Percentiles rank a stretch among this genome's conserved stretches.
These are phyloP conservation scores for Macaca nemestrina DNA, from an alignment of 2,113 vertebrate species.

Conservation along the genomic window DNA sequence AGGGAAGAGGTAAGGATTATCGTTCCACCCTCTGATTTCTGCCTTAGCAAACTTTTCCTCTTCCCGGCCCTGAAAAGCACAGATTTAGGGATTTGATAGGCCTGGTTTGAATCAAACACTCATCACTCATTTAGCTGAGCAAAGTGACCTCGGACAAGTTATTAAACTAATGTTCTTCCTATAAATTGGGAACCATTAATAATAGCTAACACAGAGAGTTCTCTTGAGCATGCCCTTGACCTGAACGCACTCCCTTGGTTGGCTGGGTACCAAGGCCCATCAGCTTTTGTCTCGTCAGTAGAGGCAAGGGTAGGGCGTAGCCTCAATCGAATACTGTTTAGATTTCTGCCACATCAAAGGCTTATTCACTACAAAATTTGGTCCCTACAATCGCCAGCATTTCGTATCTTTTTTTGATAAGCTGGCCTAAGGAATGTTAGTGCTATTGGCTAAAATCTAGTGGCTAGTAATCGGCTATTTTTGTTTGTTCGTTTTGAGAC, in stretches of 20 bases:
- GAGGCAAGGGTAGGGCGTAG: neutral
- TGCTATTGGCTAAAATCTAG: neutral
- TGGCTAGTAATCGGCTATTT: neutral
- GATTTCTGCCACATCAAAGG: neutral
- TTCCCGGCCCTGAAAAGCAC: neutral
- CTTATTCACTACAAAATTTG: neutral
- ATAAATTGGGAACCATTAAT: neutral
- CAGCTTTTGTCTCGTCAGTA: neutral
- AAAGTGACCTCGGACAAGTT: neutral
- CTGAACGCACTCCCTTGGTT: neutral
- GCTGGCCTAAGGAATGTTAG: neutral
- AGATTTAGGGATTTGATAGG: neutral
- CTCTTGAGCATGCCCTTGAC: neutral
- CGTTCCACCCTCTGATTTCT: neutral
- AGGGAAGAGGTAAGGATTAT: too few species aligned
- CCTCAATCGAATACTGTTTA: neutral
- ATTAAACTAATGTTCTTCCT: neutral
- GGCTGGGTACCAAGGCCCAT: neutral
- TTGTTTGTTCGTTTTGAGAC: too few species aligned
- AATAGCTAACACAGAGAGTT: neutral
- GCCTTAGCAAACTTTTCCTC: neutral
- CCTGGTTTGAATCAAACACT: neutral
- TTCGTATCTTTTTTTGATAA: neutral
- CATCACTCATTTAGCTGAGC: neutral
- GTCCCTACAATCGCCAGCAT: neutral